Percentiles rank a stretch among this genome's conserved stretches.
phyloP scores from a whole-genome alignment of 2,888 invertebrate genomes.

The Macroteleia sp. region DNA sequence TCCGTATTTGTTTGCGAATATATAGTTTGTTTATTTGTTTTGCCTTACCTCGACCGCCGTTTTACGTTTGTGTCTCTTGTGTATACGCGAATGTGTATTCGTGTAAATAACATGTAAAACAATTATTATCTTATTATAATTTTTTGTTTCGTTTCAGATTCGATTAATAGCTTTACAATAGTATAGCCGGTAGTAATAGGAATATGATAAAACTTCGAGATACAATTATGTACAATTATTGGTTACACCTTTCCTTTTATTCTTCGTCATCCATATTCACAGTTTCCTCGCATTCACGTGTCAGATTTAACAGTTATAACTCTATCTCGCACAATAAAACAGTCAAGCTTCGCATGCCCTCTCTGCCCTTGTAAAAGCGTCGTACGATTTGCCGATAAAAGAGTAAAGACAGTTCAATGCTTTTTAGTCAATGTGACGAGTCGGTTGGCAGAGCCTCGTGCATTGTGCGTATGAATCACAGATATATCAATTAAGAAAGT shows the following conservation, averaged over 20 bases:
- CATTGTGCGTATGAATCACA: conserved; percentile 73
- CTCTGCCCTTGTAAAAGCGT: conserved; percentile 48
- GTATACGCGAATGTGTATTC: conserved; percentile 34
- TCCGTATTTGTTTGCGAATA: no score
- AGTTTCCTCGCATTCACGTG: conserved; percentile 45
- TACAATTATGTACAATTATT: conserved; percentile 82
- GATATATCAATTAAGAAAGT: conserved; percentile 66
- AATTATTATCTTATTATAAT: conserved; percentile 70
- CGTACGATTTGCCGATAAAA: conserved; percentile 31
- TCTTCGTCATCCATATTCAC: conserved; percentile 39
- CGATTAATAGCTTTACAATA: conserved; percentile 75
- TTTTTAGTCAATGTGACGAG: conserved; percentile 41
- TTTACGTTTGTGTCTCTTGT: conserved; percentile 22
- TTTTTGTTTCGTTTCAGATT: conserved; percentile 72
- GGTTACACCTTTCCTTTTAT: conserved; percentile 50
- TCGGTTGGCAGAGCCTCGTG: conserved; percentile 46
- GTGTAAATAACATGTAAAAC: conserved; percentile 80
- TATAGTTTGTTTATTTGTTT: conserved; percentile 13
- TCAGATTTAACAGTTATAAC: conserved; percentile 65
- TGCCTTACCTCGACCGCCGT: no score
- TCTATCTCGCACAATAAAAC: conserved; percentile 57
- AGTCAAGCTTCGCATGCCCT: conserved; percentile 53
- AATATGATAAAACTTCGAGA: conserved; percentile 82
- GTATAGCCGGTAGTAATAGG: conserved; percentile 79
- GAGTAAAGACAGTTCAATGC: conserved; percentile 54